Evolutionary conservation across 1,140 invertebrate species (phyloP).

Genomic region (Druon quercuslanigerum): DNA sequence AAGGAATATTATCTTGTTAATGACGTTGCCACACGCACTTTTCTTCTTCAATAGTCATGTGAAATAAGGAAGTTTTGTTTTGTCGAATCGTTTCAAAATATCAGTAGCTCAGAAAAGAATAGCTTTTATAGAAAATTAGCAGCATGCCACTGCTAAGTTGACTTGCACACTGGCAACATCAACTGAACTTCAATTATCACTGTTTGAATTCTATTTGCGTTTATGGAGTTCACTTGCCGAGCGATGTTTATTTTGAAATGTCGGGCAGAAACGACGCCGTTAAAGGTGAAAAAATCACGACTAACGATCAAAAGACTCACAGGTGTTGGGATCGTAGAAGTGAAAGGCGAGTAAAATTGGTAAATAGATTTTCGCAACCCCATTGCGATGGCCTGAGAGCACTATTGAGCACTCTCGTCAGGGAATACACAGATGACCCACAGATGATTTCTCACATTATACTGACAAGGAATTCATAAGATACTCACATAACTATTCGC

Average conservation of each 20-base stretch:
- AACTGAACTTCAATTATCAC: not conserved
- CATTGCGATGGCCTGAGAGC: slow-evolving; percentile 13
- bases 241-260: slow-evolving; percentile 9
- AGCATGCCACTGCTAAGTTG: not conserved
- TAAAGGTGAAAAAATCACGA: slow-evolving; percentile 26
- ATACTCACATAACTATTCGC: slow-evolving; percentile 85
- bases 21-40: not conserved
- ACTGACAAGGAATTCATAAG: not conserved
- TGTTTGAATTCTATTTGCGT: not conserved
- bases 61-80: slow-evolving; percentile 23
- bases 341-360: slow-evolving; percentile 29
- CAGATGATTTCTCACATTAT: slow-evolving; percentile 25
- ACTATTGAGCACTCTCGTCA: not conserved
- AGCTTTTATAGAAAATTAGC: not conserved
- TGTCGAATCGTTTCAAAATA: not conserved
- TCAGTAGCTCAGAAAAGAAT: not conserved
- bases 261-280: slow-evolving; percentile 4
- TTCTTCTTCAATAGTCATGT: slow-evolving; percentile 32
- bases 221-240: not conserved
- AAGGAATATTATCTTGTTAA: not conserved
- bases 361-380: slow-evolving; percentile 35
- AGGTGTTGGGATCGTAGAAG: slow-evolving; percentile 8
- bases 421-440: slow-evolving; percentile 5
- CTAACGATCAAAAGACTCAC: slow-evolving; percentile 21
- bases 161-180: not conserved